A percentile compares a stretch with the other conserved stretches of the same genome.
These are phyloP conservation scores for Meriones psammophilus DNA, from an alignment of 2,797 vertebrate species.

Conservation along the genomic window DNA sequence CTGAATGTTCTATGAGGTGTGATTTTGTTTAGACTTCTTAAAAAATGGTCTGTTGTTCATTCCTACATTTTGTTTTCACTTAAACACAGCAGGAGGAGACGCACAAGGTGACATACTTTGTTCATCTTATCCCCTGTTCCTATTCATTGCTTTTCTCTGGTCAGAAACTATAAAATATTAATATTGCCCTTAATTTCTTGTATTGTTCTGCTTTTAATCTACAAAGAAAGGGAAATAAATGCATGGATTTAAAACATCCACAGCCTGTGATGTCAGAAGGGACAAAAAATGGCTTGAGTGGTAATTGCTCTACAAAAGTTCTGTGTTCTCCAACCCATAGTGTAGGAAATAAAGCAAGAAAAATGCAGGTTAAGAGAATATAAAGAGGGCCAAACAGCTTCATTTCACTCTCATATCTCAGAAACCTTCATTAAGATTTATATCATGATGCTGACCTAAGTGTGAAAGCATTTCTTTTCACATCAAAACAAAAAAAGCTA, in stretches of 20 bases:
- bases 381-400: conserved; percentile 67
- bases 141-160: conserved; percentile 54
- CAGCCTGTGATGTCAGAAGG: background rate
- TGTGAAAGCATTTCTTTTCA: conserved; percentile 84
- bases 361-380: conserved; percentile 78
- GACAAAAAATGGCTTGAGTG: background rate
- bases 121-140: conserved; percentile 66
- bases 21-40: conserved; percentile 73
- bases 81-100: conserved; percentile 59
- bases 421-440: conserved; percentile 86
- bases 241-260: background rate
- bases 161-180: conserved; percentile 52
- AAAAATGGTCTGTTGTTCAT: conserved; percentile 44
- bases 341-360: conserved; percentile 73
- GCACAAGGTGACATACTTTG: conserved; percentile 60
- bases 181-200: conserved; percentile 65
- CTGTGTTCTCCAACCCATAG: background rate
- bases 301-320: background rate
- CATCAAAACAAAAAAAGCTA: conserved; percentile 75
- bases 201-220: background rate
- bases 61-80: conserved; percentile 58
- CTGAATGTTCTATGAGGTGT: conserved; percentile 14
- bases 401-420: conserved; percentile 76
- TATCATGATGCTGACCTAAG: conserved; percentile 81
- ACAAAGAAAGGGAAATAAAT: background rate